A percentile compares a stretch with the other conserved stretches of the same genome.
Evolutionary conservation across 2,888 invertebrate species (phyloP).

Genomic region (Lysandra coridon): DNA sequence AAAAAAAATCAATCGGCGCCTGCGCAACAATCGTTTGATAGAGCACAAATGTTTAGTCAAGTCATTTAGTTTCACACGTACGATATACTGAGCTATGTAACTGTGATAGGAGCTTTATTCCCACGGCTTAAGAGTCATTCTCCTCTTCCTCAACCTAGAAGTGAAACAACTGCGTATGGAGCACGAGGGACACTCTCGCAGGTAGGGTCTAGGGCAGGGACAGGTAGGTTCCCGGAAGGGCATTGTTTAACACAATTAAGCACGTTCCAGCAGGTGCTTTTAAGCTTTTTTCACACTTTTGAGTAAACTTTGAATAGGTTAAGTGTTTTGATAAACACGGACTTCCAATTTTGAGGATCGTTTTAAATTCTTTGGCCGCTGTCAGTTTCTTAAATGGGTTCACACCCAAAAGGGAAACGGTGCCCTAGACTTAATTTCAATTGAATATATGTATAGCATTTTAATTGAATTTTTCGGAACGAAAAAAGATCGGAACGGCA

Average conservation of each 20-base stretch:
- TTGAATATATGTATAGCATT: too few species aligned
- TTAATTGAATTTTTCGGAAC: too few species aligned
- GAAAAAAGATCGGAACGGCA: too few species aligned
- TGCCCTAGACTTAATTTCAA: too few species aligned
- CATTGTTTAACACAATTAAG: conserved; percentile 54
- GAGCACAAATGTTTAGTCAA: conserved; percentile 6
- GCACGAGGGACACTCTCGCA: not conserved
- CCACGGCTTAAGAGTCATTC: not conserved
- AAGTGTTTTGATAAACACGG: conserved; percentile 22
- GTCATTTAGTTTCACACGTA: conserved; percentile 13
- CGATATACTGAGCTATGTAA: not conserved
- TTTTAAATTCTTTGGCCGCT: not conserved
- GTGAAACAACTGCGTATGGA: not conserved
- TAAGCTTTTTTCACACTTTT: conserved; percentile 30
- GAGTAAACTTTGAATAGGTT: conserved; percentile 24
- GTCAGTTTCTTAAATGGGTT: not conserved
- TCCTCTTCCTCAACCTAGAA: not conserved
- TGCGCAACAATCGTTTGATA: not conserved
- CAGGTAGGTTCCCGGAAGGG: conserved; percentile 58
- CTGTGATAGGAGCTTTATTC: not conserved
- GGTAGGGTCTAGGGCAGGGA: conserved; percentile 6
- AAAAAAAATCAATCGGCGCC: conserved; percentile 25
- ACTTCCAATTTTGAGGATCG: not conserved
- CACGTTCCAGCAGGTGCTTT: conserved; percentile 37
- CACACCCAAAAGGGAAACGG: not conserved